phyloP scores from a whole-genome alignment of 2,113 vertebrate species.

The Aldabrachelys gigantea region DNA sequence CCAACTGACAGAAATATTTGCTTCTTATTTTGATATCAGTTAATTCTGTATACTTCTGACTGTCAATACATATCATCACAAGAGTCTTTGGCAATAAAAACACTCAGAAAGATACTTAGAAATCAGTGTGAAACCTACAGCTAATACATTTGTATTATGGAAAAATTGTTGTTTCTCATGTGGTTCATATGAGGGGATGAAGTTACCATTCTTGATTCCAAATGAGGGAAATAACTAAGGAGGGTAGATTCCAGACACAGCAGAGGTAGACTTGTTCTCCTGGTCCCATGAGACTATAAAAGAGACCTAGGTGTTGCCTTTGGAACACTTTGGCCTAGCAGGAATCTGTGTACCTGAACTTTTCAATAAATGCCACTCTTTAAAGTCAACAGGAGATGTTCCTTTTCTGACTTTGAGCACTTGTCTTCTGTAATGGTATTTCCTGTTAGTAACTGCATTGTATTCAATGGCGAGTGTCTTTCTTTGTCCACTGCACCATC shows the following conservation, averaged over 20 bases:
- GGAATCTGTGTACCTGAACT: not conserved
- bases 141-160: not conserved
- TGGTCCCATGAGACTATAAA: not conserved
- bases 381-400: not conserved
- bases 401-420: not conserved
- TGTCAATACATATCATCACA: not conserved
- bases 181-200: not conserved
- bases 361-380: not conserved
- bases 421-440: not conserved
- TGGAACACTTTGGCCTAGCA: not conserved
- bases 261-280: not conserved
- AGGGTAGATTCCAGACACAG: not conserved
- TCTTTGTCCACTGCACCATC: not conserved
- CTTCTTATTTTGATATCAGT: not conserved
- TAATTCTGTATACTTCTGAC: constrained; percentile 21
- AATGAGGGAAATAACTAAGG: not conserved
- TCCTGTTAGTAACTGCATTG: not conserved
- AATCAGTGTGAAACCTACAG: not conserved
- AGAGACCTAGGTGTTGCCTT: not conserved
- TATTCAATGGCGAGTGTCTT: not conserved
- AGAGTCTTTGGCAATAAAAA: not conserved
- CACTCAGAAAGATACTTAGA: not conserved
- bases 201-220: not conserved
- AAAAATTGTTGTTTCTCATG: not conserved
- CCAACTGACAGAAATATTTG: not conserved